Base-by-base conservation (phyloP, 1,140 invertebrate genomes). In the fruit fly (Drosophila melanogaster) region DNA sequence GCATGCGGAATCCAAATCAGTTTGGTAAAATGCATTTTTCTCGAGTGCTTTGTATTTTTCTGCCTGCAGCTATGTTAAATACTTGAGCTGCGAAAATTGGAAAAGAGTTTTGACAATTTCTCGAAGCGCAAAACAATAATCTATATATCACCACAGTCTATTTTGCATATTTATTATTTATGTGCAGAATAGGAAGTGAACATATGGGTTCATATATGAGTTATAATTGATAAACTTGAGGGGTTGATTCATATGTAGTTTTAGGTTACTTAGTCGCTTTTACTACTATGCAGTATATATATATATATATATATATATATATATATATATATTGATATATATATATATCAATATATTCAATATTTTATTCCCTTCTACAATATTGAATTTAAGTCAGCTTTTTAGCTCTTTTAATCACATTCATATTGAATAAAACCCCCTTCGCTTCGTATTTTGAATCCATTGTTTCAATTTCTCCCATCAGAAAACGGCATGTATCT, bases 21-120 rank as follows among this genome's bases (percentile, higher is more conserved):
- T 64, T 74, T 64, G 30, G 53, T 74, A 69, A 77, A 77, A 55
- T 77, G 47, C 70, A 75, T 57, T 70, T 70, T 69, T 71, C 15
- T 33, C 14, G 53, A 17, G 3, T 4, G 6, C 11, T 7, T 10
- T 59, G 30, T 19, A 12, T 38, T 15, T 30, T 40, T 8, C 30
- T 30, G 14, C 22, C n/a, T 24, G 19, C 33, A 38, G 44, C 14
- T 8, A 26, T 19, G 46, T 50, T 60, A 54, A 41, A 19, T 33
- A 49, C 14, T 19, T 15, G 4, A 46, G 22, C 17, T 41, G 44
- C 37, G 19, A 65, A 65, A 43, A 50, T 50, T 67, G 37, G 59
- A 37, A 41, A 37, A 35, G 41, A 50, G 37, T 67, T 65, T 67
- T 70, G 50, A 55, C 62, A 67, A 70, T 69, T 65, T 44, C 47